A percentile compares a stretch with the other conserved stretches of the same genome.
Evolutionary conservation across 2,797 vertebrate genomes (phyloP).

Genomic region (Siniperca obscura): DNA sequence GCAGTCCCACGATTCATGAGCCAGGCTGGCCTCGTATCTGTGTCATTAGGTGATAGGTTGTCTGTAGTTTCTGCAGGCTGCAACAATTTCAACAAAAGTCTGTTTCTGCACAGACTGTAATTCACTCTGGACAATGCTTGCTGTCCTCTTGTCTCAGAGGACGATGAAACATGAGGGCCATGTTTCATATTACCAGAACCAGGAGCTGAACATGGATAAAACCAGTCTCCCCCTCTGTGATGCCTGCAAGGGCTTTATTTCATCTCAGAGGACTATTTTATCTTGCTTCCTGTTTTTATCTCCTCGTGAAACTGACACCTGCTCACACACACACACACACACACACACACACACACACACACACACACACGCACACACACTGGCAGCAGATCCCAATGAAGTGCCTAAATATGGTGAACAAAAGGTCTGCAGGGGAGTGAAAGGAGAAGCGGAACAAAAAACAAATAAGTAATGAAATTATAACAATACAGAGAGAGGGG

Average conservation of each 20-base stretch:
- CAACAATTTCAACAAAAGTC: constrained; percentile 53
- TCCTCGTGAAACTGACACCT: constrained; percentile 83
- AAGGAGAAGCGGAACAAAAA: constrained; percentile 92
- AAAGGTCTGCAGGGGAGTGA: constrained; percentile 91
- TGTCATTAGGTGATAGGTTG: constrained; percentile 48
- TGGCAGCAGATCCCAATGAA: constrained; percentile 83
- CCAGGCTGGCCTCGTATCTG: constrained; percentile 8
- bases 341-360: constrained; percentile 40
- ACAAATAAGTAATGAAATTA: constrained; percentile 96
- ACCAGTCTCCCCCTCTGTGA: constrained; percentile 42
- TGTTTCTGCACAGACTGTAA: constrained; percentile 45
- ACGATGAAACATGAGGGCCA: constrained; percentile 37
- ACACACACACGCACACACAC: constrained; percentile 39
- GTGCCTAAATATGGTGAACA: constrained; percentile 85
- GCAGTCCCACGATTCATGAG: constrained; percentile 24
- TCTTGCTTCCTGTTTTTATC: constrained; percentile 82
- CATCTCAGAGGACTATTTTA: constrained; percentile 74
- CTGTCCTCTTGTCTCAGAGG: constrained; percentile 54
- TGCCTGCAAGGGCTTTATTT: constrained; percentile 69
- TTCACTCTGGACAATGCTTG: constrained; percentile 53
- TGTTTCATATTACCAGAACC: constrained; percentile 67
- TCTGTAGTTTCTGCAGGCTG: constrained; percentile 35
- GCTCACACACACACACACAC: constrained; percentile 52
- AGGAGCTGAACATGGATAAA: constrained; percentile 58
- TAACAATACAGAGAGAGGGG: constrained; percentile 91